Base-by-base conservation (phyloP, 2,888 invertebrate genomes). In the Anticlea derivata region DNA sequence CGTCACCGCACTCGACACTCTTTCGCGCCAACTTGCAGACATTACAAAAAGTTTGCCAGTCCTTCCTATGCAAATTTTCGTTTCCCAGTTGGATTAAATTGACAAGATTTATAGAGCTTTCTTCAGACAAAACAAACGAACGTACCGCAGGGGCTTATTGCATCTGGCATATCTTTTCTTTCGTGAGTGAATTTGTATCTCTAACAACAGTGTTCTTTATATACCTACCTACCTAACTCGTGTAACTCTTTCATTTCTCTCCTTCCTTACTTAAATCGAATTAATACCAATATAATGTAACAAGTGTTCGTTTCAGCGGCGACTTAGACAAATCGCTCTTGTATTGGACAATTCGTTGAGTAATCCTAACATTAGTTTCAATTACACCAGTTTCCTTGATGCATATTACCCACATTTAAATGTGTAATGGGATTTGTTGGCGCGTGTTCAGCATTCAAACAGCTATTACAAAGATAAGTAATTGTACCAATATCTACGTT, bases 281-380 rank as follows among this genome's bases (percentile, higher is more conserved):
- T 78, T 79, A 73, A 69, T 78, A 68, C 60, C 66, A 82, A 82
- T 83, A 78, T 81, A 78, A 78, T 63, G 63, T 60, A 65, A 71
- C 81, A 81, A 79, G 75, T 76, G 78, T 73, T 67, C 72, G 69
- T 80, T 80, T 76, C 73, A 79, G 69, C 70, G 66, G 60, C 73
- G 84, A 88, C 85, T 85, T 86, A 83, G 81, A 90, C 76, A 89
- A 89, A 90, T 90, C 80, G 81, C 83, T 75, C 67, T 86, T 88
- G 86, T 85, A 89, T 89, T 89, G 86, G 69, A 88, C 88, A 88
- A 89, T 86, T 86, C 86, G 87, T 88, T 75, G 85, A 86, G 84
- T 88, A 89, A 90, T 86, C 86, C 84, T 65, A 71, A 75, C 89
- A 89, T 90, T 89, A 86, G 83, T 90, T 88, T 88, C 88, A 89